Evolutionary conservation across 2,797 vertebrate genomes (phyloP), one percentile per base, ranked within the genome.

Genomic region (Malurus leucopterus): DNA sequence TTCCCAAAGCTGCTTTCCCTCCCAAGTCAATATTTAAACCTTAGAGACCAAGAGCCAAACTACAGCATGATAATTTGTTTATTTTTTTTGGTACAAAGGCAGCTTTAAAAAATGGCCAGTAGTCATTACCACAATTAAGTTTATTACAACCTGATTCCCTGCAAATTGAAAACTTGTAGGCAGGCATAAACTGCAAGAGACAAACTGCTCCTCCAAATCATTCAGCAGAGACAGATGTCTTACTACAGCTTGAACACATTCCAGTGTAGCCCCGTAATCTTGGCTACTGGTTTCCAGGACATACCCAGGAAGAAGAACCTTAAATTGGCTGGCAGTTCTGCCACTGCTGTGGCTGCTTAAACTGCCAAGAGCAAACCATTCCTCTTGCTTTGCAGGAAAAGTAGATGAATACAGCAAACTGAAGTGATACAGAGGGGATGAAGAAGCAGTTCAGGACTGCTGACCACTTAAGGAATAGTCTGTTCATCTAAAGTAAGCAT

Each of bases 11-110:
- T 76, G 23, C 15, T 57, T 81, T 38, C 40, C 57, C 34, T 70
- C 16, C n/a, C 13, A 59, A 87, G 14, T 54, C 17, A 61, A 69
- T 46, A 58, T n/a, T 71, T 47, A 43, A 78, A 43, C 17, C 34
- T 64, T 30, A 63, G 11, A 91, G 50, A 94, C 27, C 30, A 90
- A 73, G 10, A 91, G 57, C 17, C 85, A 82, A 50, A 70, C 29
- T 11, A 86, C 6, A 86, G 57, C 70, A 78, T 70, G 34, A 92
- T 77, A 73, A 78, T 95, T 92, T 96, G 89, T 90, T 90, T 93
- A 32, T 55, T 62, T 53, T 90, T 86, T 89, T 3, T 59, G 43
- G 36, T 91, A 93, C 83, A 95, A 96, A 94, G 88, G 59, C 27
- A 88, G 76, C 51, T 87, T 89, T 87, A 93, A 89, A 95, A 93